phyloP scores from a whole-genome alignment of 2,797 vertebrate genomes.

The Columba guinea region DNA sequence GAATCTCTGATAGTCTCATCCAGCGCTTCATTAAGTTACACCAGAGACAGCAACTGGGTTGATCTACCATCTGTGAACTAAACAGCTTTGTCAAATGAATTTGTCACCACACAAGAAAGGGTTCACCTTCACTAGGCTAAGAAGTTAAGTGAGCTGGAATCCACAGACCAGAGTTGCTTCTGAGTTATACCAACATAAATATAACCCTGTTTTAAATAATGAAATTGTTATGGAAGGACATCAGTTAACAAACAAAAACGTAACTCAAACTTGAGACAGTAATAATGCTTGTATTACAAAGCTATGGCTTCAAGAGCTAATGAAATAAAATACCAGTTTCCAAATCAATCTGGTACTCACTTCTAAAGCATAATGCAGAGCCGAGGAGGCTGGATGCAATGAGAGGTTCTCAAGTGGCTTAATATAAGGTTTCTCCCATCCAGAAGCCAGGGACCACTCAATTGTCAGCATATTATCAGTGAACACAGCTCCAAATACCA shows the following conservation, averaged over 20 bases:
- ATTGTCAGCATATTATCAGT: slow-evolving; percentile 92
- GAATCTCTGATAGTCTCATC: neutral
- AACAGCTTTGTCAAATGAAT: neutral
- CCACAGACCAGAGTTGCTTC: neutral
- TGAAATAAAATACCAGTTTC: neutral
- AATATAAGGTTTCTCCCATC: slow-evolving; percentile 88
- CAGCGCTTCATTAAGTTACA: neutral
- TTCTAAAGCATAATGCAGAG: slow-evolving; percentile 87
- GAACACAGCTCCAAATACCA: slow-evolving; percentile 86
- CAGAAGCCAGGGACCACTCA: slow-evolving; percentile 83
- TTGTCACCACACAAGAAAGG: neutral
- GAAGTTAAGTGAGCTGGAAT: neutral
- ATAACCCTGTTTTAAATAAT: neutral
- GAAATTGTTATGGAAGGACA: neutral
- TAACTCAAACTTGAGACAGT: neutral
- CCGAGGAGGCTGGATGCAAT: slow-evolving; percentile 83
- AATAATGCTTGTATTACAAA: neutral
- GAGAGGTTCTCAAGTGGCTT: slow-evolving; percentile 86
- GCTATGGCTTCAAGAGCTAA: neutral
- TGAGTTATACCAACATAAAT: neutral
- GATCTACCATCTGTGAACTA: neutral
- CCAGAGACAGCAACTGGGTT: neutral
- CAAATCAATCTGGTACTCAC: slow-evolving; percentile 68
- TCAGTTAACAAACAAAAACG: neutral
- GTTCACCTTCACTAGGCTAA: neutral